These are phyloP conservation scores for Actias luna DNA, from an alignment of 2,888 invertebrate genomes.

Conservation along the genomic window DNA sequence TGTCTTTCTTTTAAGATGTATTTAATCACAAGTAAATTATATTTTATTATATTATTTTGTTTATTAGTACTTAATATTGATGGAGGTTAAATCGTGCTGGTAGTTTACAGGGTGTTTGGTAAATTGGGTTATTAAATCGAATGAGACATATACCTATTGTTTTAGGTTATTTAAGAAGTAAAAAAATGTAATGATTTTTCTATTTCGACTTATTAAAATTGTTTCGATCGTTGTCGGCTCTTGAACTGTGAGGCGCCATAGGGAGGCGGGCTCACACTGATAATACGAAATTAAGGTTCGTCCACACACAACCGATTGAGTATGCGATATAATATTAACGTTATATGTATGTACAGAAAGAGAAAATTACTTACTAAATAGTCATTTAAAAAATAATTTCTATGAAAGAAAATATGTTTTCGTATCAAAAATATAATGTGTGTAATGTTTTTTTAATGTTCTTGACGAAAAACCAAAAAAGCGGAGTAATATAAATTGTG, in stretches of 20 bases:
- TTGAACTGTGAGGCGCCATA: slow-evolving; percentile 57
- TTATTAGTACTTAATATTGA: no score
- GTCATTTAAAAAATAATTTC: not conserved
- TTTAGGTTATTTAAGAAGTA: no score
- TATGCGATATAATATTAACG: not conserved
- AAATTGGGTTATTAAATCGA: no score
- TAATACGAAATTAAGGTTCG: slow-evolving; percentile 28
- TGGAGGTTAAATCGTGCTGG: no score
- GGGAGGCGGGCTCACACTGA: slow-evolving; percentile 36
- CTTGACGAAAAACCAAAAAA: no score
- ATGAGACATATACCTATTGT: no score
- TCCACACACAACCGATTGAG: slow-evolving; percentile 13
- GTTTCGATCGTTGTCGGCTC: slow-evolving; percentile 51
- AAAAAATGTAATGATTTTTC: slow-evolving; percentile 37
- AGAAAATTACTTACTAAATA: not conserved
- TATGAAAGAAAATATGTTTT: no score
- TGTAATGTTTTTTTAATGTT: not conserved
- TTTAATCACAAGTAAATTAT: no score
- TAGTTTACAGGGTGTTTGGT: no score
- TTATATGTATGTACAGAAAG: not conserved
- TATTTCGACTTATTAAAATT: slow-evolving; percentile 62
- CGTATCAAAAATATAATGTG: not conserved
- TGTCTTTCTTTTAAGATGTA: no score
- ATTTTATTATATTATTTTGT: no score
- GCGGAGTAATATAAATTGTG: no score